Base-by-base conservation (phyloP, 2,113 vertebrate species). In the Anas platyrhynchos region DNA sequence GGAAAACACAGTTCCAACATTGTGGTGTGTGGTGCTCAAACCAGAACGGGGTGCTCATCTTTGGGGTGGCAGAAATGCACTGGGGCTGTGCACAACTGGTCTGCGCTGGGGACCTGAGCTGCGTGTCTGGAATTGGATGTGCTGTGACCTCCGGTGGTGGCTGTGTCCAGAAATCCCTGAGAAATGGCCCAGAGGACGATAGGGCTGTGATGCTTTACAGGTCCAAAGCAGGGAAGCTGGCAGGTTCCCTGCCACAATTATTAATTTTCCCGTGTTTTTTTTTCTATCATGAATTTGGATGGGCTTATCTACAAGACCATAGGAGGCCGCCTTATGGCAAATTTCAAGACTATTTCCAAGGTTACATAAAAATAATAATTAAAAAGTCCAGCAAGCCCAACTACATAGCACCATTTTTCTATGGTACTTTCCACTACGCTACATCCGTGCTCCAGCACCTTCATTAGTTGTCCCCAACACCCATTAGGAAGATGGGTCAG, bases 381-480 rank as follows among this genome's bases (percentile, higher is more conserved):
- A 43, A 50, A 81, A 71, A 22, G 3, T 8, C 16, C 18, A 69
- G 13, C 13, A 16, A 77, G 27, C 22, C 46, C 36, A 32, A 74
- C 46, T 67, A 54, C 25, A 52, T 11, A 21, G 20, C 20, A 20
- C 44, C 44, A 48, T 48, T 48, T 80, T 76, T 32, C 56, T 63
- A 34, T 0, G 4, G 25, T 25, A 8, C 68, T 93, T 83, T 83
- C 56, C 75, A 78, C 67, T 83, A 63, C 13, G 1, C 78, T 63
- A 72, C 87, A 13, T 52, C 89, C 32, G 78, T 23, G 75, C 75
- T 87, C 54, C 89, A 74, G 74, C 78, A 91, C 58, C 79, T 74
- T 44, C 82, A 92, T 89, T 87, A 91, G 92, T 94, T 84, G 86
- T 94, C 80, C 80, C 84, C 77, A 73, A 86, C 69, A 9, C 73